Conservation (phyloP, 2,797 vertebrate species). For the Bovichtus diacanthus region DNA sequence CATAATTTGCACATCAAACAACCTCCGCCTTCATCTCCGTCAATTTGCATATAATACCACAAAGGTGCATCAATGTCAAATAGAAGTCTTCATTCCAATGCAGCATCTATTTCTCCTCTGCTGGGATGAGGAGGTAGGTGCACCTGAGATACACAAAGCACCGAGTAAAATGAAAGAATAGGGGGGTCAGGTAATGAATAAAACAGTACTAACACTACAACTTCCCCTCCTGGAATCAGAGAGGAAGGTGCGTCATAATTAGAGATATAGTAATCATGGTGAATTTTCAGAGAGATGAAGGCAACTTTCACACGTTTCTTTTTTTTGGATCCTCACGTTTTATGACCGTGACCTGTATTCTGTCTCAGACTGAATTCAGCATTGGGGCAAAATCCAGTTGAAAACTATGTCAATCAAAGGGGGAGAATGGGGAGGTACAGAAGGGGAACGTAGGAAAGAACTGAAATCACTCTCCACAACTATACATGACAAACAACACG, state of each 20-base stretch:
- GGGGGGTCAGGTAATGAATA: constrained; percentile 13
- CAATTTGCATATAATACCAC: constrained; percentile 82
- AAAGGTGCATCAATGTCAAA: constrained; percentile 82
- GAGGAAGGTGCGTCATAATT: background rate
- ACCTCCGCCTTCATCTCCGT: constrained; percentile 57
- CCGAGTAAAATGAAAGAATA: constrained; percentile 13
- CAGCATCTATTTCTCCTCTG: constrained; percentile 44
- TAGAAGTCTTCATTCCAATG: constrained; percentile 67
- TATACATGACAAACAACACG: background rate
- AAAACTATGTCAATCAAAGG: background rate
- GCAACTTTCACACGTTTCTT: background rate
- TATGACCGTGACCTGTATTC: background rate
- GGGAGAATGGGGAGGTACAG: background rate
- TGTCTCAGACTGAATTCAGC: background rate
- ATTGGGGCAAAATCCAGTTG: constrained; percentile 5
- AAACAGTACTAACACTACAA: background rate
- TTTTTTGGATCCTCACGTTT: background rate
- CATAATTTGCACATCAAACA: constrained; percentile 84
- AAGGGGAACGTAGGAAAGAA: background rate
- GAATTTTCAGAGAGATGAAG: constrained; percentile 21
- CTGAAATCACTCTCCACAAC: background rate
- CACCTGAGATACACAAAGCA: constrained; percentile 37
- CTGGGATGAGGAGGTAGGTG: constrained; percentile 40
- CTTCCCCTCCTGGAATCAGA: background rate
- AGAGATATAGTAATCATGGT: constrained; percentile 3